A percentile compares a stretch with the other conserved stretches of the same genome.
Conservation (phyloP, 1,140 invertebrate species). For the Whitmania pigra region DNA sequence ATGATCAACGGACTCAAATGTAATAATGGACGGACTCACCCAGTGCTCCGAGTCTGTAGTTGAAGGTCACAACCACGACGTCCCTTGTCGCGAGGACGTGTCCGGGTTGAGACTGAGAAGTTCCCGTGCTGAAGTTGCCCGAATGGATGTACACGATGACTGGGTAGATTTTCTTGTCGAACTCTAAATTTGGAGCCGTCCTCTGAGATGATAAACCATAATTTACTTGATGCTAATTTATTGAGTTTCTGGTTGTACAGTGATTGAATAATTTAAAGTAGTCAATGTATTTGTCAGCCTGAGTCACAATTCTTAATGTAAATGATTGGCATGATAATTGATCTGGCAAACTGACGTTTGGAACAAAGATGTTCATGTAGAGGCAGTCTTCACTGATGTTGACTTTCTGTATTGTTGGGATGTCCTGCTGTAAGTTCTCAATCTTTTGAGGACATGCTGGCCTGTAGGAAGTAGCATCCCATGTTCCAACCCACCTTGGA, state of each 20-base stretch:
- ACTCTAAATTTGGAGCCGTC: conserved; percentile 1
- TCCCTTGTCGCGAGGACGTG: conserved; percentile 79
- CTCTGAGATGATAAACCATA: conserved; percentile 1
- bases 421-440: conserved; percentile 18
- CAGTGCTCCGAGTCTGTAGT: conserved; percentile 86
- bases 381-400: conserved; percentile 27
- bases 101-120: conserved; percentile 69
- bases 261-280: too few species aligned
- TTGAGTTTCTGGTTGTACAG: neutral
- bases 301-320: too few species aligned
- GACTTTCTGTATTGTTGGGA: conserved; percentile 18
- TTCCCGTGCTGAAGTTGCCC: conserved; percentile 78
- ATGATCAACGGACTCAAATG: too few species aligned
- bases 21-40: conserved; percentile 17
- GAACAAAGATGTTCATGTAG: conserved; percentile 26
- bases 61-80: conserved; percentile 88
- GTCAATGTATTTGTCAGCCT: too few species aligned
- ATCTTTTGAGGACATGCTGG: conserved; percentile 24
- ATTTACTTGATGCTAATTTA: neutral
- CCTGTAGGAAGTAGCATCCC: conserved; percentile 23
- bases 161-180: conserved; percentile 18
- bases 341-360: conserved; percentile 20
- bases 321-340: too few species aligned
- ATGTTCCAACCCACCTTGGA: conserved; percentile 23
- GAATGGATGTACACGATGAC: conserved; percentile 24